Conservation (phyloP, 2,113 vertebrate genomes). For the Promerops cafer region DNA sequence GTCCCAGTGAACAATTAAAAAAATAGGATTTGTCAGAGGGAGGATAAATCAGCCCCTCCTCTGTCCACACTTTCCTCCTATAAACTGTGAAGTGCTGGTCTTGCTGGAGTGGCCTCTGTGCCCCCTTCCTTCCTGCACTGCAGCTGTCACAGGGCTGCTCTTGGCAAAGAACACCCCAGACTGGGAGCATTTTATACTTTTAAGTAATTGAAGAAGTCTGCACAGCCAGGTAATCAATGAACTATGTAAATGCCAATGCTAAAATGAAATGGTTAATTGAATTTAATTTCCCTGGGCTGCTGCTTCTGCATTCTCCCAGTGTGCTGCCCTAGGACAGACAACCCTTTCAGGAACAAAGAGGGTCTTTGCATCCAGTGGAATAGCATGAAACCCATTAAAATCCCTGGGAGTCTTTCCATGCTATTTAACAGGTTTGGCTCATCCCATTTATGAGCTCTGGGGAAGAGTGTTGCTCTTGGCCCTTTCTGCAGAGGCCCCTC, state of each 20-base stretch:
- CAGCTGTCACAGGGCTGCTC: background rate
- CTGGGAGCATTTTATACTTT: background rate
- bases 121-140: background rate
- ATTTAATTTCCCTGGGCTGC: background rate
- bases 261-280: slow-evolving; percentile 23
- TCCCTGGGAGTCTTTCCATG: background rate
- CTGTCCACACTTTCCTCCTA: background rate
- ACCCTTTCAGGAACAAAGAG: background rate
- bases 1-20: background rate
- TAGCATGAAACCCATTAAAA: background rate
- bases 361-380: background rate
- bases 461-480: background rate
- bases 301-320: background rate
- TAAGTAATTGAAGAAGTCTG: background rate
- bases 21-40: background rate
- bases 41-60: background rate
- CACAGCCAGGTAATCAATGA: background rate
- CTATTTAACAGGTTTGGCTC: background rate
- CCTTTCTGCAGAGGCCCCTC: background rate
- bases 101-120: background rate
- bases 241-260: background rate
- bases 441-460: background rate
- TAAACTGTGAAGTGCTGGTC: background rate
- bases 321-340: background rate
- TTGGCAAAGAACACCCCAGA: background rate